Evolutionary conservation across 53 echinoderm and acorn worm species (phyloP).

Genomic region (Astropecten irregularis): DNA sequence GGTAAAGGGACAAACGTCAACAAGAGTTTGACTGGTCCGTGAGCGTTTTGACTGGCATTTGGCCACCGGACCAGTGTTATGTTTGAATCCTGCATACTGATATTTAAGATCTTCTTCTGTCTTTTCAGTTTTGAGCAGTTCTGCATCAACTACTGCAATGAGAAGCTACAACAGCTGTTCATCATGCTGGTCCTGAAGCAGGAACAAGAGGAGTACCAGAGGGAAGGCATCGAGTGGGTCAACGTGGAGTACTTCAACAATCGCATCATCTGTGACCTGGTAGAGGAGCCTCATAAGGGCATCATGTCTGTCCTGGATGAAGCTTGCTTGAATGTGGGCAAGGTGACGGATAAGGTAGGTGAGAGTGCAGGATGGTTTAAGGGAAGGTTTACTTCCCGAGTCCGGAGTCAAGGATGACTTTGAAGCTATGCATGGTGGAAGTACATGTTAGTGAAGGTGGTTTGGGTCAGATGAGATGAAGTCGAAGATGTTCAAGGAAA

Average conservation of each 20-base stretch:
- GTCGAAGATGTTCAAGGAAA: too few species aligned
- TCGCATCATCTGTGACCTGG: slow-evolving; percentile 95
- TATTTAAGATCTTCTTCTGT: too few species aligned
- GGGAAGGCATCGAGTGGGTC: slow-evolving; percentile 97
- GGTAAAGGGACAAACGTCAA: too few species aligned
- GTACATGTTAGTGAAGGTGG: too few species aligned
- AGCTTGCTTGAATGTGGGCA: slow-evolving; percentile 94
- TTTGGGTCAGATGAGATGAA: too few species aligned
- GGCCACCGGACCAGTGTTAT: too few species aligned
- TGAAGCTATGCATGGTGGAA: too few species aligned
- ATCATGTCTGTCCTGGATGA: slow-evolving; percentile 89
- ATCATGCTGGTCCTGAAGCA: slow-evolving; percentile 95
- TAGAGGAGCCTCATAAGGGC: slow-evolving; percentile 93
- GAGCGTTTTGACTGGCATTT: too few species aligned
- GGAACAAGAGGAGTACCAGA: slow-evolving; percentile 94
- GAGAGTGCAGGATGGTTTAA: too few species aligned
- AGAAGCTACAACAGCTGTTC: slow-evolving; percentile 98
- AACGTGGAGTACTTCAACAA: slow-evolving; percentile 96
- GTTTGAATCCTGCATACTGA: too few species aligned
- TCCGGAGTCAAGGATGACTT: neutral
- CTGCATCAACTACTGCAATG: slow-evolving; percentile 99
- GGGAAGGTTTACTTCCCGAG: neutral
- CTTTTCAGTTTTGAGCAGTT: slow-evolving; percentile 94
- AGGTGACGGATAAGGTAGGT: slow-evolving; percentile 90
- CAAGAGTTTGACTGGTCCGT: too few species aligned